Conservation (phyloP, 1,140 invertebrate genomes). For the Sarcophaga peregrina region DNA sequence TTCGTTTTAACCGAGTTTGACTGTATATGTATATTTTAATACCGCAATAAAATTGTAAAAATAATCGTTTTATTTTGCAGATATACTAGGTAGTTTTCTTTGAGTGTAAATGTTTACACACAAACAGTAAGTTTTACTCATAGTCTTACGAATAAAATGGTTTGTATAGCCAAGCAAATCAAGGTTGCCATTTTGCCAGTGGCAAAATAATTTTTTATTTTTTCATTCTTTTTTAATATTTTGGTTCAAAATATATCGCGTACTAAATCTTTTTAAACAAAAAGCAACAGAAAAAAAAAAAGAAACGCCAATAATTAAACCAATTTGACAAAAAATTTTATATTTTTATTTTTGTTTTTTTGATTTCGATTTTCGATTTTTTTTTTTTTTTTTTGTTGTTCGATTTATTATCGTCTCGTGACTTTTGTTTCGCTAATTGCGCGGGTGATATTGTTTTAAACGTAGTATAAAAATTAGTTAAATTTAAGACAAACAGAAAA, state of each 20-base stretch:
- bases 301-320: background rate
- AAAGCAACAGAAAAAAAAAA: background rate
- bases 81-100: no score
- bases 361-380: no score
- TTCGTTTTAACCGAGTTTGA: no score
- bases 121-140: no score
- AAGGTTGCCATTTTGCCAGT: slow-evolving; percentile 18
- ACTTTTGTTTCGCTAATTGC: slow-evolving; percentile 29
- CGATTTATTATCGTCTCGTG: slow-evolving; percentile 30
- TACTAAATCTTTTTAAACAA: background rate
- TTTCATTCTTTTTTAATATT: slow-evolving; percentile 8
- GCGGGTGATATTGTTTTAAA: background rate
- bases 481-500: slow-evolving; percentile 12
- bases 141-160: background rate
- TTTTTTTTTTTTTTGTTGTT: background rate
- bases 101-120: no score
- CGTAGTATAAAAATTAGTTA: background rate
- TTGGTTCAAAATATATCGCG: background rate
- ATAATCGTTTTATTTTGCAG: no score
- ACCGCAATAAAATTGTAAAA: no score
- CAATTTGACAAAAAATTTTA: background rate
- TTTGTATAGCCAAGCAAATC: background rate
- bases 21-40: no score
- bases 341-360: no score
- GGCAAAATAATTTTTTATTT: background rate